Evolutionary conservation across 2,113 vertebrate species (phyloP), one percentile per base, ranked within the genome.

Genomic region (Siphamia tubifer): DNA sequence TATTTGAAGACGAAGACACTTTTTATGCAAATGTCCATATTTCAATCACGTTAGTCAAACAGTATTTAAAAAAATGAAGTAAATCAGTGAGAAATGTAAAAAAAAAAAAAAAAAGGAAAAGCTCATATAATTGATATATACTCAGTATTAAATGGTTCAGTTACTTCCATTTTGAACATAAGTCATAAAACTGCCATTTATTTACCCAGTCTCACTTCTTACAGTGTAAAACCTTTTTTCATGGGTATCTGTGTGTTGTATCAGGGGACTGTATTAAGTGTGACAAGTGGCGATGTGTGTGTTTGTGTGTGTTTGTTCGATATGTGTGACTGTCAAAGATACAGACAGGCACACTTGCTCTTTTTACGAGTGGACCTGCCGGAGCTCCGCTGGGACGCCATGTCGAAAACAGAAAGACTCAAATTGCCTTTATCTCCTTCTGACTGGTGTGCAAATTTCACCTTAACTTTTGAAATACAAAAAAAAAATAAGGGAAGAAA

Each of bases 301-400:
- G 51, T 57, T 30, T 61, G 65, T 39, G 72, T 63, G 78, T 47
- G 66, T 67, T 43, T 31, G 63, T 51, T 34, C 39, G 2, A 36
- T 5, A 15, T 34, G 77, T 60, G 66, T 44, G 39, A 38, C 70
- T 78, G 76, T 86, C 78, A 82, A 55, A 78, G 77, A 77, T 57
- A 57, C 21, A 74, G 81, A 84, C 71, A 74, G 39, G 49, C 70
- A 16, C 60, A 63, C 77, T 73, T 68, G 74, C 77, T 87, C 74
- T 65, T 83, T 83, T 79, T 71, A 66, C 74, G 74, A 81, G 62
- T 30, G 39, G 71, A 74, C 70, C 58, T 23, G 56, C 36, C 25
- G 28, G 55, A 68, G 62, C 60, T 79, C 82, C 45, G 0, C 61
- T 24, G 80, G 82, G 77, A 83, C 5, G 8, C 1, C 1, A 10